Base-by-base conservation (phyloP, 2,113 vertebrate genomes). In the Gadus chalcogrammus region DNA sequence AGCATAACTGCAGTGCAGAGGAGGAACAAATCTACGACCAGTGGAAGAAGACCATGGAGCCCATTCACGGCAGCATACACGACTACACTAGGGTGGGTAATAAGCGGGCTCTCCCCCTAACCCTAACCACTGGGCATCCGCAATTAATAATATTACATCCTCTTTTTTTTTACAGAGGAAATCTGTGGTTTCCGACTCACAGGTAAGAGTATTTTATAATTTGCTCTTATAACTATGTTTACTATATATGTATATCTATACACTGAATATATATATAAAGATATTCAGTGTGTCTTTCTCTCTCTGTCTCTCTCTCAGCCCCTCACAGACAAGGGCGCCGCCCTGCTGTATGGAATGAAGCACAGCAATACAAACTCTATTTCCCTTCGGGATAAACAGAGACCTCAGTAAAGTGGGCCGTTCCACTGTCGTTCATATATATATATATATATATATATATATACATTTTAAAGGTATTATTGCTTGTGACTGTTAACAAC, bases 321-420 rank as follows among this genome's bases (percentile, higher is more conserved):
- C 70, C 72, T 92, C 59, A 91, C 91, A 72, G 91, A 92, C 0
- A 72, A 62, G 7, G 89, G 85, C 5, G 89, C 91, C 13, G 89
- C n/a, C 0, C 82, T 92, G 74, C 75, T 92, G 69, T 90, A 88
- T 78, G 31, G 55, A 48, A 88, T 91, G 87, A 92, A 90, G 75
- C 84, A 87, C 69, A 74, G 82, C 80, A 89, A 88, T 84, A 88
- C 80, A 68, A 88, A 74, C 70, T 81, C 82, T 24, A 84, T 85
- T 63, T 78, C 74, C 20, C 56, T 69, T 63, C 81, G 82, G 81
- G 64, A 79, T 59, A 69, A 82, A 62, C 70, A 72, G 0, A 48
- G 8, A 48, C 42, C 42, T 0, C 38, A 42, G 38, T 42, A 42
- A 42, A 42, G 11, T 11, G 38, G 38, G 3, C 38, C 5, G 2